These are phyloP conservation scores for Drosophila prosaltans DNA, from an alignment of 1,140 invertebrate species.

Conservation along the genomic window DNA sequence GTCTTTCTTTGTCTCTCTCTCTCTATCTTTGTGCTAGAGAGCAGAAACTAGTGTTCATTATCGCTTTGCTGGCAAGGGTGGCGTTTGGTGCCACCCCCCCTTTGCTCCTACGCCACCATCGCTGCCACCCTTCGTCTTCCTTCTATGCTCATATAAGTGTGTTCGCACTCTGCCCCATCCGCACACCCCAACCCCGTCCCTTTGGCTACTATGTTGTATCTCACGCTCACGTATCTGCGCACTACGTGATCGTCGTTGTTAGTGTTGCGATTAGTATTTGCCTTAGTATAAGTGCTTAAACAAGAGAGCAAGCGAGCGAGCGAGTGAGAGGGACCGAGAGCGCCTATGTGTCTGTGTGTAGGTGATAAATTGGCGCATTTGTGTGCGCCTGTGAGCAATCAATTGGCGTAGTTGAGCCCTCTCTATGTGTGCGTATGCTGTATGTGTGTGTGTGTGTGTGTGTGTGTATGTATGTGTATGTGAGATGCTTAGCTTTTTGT, in stretches of 20 bases:
- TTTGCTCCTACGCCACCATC: conserved; percentile 22
- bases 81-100: conserved; percentile 55
- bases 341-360: conserved; percentile 50
- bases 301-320: conserved; percentile 21
- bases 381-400: conserved; percentile 63
- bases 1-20: background rate
- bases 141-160: conserved; percentile 20
- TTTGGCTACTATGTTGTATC: conserved; percentile 39
- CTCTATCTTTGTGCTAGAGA: background rate
- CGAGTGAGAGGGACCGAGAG: conserved; percentile 45
- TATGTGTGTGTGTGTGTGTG: background rate
- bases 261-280: conserved; percentile 60
- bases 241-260: conserved; percentile 54
- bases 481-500: conserved; percentile 63
- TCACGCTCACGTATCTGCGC: conserved; percentile 57
- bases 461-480: conserved; percentile 26
- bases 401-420: conserved; percentile 56
- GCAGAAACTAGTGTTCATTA: conserved; percentile 51
- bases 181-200: background rate
- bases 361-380: conserved; percentile 69
- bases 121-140: conserved; percentile 20
- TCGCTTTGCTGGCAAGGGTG: conserved; percentile 73
- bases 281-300: conserved; percentile 29
- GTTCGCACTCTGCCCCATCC: conserved; percentile 6
- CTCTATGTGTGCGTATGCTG: background rate